Conservation (phyloP, 2,797 vertebrate genomes). For the Lagorchestes hirsutus region DNA sequence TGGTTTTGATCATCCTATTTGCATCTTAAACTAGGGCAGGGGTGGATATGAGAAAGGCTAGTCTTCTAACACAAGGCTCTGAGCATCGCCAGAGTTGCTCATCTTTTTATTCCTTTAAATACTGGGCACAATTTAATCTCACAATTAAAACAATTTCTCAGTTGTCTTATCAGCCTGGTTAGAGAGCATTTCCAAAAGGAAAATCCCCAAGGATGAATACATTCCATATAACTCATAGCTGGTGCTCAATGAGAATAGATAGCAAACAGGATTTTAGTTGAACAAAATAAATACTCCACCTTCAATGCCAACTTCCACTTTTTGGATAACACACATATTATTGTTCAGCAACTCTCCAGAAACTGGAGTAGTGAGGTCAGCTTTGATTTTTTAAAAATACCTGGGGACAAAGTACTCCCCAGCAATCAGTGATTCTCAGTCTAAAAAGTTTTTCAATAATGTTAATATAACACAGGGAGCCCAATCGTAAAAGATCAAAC, state of each 20-base stretch:
- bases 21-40: slow-evolving; percentile 29
- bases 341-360: slow-evolving; percentile 4
- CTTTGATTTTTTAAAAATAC: slow-evolving; percentile 43
- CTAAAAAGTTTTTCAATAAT: background rate
- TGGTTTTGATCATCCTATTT: slow-evolving; percentile 46
- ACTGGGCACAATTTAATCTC: slow-evolving; percentile 48
- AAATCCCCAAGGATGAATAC: slow-evolving; percentile 31
- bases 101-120: background rate
- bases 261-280: background rate
- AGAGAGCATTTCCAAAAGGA: slow-evolving; percentile 55
- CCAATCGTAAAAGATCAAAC: slow-evolving; percentile 38
- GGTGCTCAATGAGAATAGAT: background rate
- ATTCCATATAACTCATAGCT: slow-evolving; percentile 16
- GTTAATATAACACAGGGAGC: background rate
- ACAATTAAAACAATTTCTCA: slow-evolving; percentile 52
- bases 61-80: background rate
- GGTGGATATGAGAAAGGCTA: slow-evolving; percentile 4
- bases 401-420: background rate
- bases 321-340: background rate
- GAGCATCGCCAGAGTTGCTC: background rate
- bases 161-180: slow-evolving; percentile 48
- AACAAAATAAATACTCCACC: background rate
- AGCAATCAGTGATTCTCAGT: background rate
- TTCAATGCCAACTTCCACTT: slow-evolving; percentile 3
- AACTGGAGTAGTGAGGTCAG: background rate